Base-by-base conservation (phyloP, 1,140 invertebrate genomes). In the Papilio machaon region DNA sequence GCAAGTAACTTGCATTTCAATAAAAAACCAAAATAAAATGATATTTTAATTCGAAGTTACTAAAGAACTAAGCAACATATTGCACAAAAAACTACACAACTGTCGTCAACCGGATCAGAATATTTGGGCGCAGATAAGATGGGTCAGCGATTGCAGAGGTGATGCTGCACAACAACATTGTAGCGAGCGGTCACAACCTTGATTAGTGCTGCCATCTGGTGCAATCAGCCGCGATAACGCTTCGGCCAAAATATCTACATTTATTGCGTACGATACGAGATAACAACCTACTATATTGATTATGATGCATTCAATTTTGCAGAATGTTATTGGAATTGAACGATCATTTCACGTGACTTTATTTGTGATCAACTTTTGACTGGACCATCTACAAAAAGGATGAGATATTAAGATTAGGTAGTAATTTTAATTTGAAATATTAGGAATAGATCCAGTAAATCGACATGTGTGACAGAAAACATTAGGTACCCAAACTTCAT, bases 131-230 rank as follows among this genome's bases (percentile, higher is more conserved):
- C 8, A 58, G 54, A 58, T 58, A 58, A n/a, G 17, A 17, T 58
- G 54, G 54, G 54, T 58, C 54, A 58, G 54, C 17, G 54, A 58
- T 58, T 58, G 54, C 60, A 64, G 60, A 30, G 60, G 23, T 64
- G 49, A 52, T 52, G 49, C 49, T 52, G 23, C 23, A 60, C 23
- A 23, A 9, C 60, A 64, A 64, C 60, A 64, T 64, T 64, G 60
- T 64, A 30, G 23, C 60, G 9, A 35, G 19, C 60, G 60, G 60
- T 64, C 23, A 30, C 60, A 23, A 64, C 60, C 60, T 64, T 64
- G 19, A 64, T 64, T 30, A 5, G 10, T 64, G 9, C 11, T 64
- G 23, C 10, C 60, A 64, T 64, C 19, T 60, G 17, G n/a, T 64
- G 60, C 60, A 64, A 64, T 64, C 23, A 64, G 10, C 1, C 9